Evolutionary conservation across 1,140 invertebrate species (phyloP), one percentile per base, ranked within the genome.

Genomic region (Pseudoatta argentina): DNA sequence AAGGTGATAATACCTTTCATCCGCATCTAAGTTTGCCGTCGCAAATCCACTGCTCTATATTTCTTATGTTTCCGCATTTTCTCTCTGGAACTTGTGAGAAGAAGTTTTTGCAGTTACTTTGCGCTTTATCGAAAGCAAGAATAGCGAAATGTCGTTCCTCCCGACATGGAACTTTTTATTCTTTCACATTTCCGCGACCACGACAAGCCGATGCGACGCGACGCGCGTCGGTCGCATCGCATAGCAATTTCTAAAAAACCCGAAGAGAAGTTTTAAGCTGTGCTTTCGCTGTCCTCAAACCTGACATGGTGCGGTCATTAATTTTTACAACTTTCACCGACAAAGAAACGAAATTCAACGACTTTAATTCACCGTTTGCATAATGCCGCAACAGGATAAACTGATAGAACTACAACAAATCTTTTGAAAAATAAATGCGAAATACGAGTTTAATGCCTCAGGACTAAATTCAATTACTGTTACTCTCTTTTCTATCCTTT

Each of bases 281-380:
- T 4, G 44, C 48, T 75, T 75, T 51, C 27, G n/a, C 24, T 24
- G 7, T 27, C 44, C 39, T 79, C 44, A n/a, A 57, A 6, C 30
- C 39, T 55, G 55, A 75, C 69, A 21, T 21, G 21, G 0, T 6
- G 39, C 24, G 30, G 6, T 61, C n/a, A 30, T 44, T 61, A 61
- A 83, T 83, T 83, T 83, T 83, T 75, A 83, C 69, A 63, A 83
- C 30, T 83, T n/a, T 51, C 39, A 21, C 21, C 2, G 7, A 39
- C 27, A 21, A 61, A 75, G 55, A 83, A 83, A 27, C 34, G 8
- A 51, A 73, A 18, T 73, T 83, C 30, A 83, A 83, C 55, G 44
- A 73, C 39, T 73, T 61, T 63, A 83, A 83, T 63, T 51, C 61
- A 39, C 14, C 4, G n/a, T 73, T 82, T 73, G 24, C 72, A 44